Evolutionary conservation across 2,888 invertebrate genomes (phyloP), one percentile per base, ranked within the genome.

Genomic region (Drosophila paucipuncta): DNA sequence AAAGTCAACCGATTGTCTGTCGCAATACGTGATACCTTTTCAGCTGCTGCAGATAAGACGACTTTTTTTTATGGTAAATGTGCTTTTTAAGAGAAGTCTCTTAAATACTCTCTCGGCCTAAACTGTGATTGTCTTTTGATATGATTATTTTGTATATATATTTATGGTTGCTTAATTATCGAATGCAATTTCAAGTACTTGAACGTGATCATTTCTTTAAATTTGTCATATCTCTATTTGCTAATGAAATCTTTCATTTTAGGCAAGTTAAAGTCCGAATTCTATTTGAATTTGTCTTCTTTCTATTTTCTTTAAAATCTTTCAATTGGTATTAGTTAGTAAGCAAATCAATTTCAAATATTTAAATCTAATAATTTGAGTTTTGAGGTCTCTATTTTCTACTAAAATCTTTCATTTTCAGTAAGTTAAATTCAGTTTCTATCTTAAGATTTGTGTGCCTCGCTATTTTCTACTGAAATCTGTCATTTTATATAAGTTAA

Each of bases 11-110:
- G 35, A 66, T 65, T 79, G 63, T 30, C 62, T 62, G 37, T 39
- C 9, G 37, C 37, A 71, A 64, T 52, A 78, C 75, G 78, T 78
- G 68, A 64, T 61, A 49, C 37, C 64, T 54, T 64, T 61, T 43
- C 43, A 69, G 35, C 55, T 39, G 37, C 11, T 37, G 18, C 39
- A 41, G 9, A 43, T n/a, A 13, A 43, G 11, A 10, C 35, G n/a
- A n/a, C 41, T 10, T 43, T 11, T 22, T 3, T 7, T 16, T 25
- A 22, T 22, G 13, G 3, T 2, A 25, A 47, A 4, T 47, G 7
- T 25, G 22, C 13, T 16, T 16, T 16, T 2, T 25, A 4, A 41
- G n/a, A 41, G 18, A n/a, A 41, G 10, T 16, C 4, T 47, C 22
- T 25, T 7, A 25, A 25, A 16, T 22, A 47, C 2, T 0, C 22